phyloP scores from a whole-genome alignment of 1,140 invertebrate genomes.

The Tribolium castaneum region DNA sequence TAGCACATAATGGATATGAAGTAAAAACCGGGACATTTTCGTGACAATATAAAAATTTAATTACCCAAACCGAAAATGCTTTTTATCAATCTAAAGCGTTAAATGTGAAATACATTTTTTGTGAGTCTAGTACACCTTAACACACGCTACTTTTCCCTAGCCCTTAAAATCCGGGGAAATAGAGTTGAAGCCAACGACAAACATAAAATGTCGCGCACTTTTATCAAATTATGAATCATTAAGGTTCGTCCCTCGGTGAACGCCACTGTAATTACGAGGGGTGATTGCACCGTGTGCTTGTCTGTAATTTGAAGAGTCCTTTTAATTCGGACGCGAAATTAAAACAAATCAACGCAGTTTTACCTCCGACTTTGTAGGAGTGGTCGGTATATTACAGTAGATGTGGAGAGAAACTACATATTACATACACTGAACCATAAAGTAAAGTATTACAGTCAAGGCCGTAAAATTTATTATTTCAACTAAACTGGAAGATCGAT shows the following conservation, averaged over 20 bases:
- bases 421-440: constrained; percentile 1
- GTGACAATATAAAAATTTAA: constrained; percentile 19
- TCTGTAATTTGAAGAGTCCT: background rate
- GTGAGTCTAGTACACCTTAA: background rate
- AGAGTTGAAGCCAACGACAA: background rate
- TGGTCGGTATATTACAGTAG: background rate
- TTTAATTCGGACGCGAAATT: background rate
- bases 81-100: background rate
- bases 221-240: constrained; percentile 25
- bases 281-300: background rate
- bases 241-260: background rate
- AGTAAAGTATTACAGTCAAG: constrained; percentile 2
- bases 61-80: background rate
- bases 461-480: constrained; percentile 37
- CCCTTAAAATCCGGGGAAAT: too few species aligned
- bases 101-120: background rate
- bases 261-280: background rate
- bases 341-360: background rate
- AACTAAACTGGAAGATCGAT: constrained; percentile 29
- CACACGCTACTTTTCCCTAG: background rate
- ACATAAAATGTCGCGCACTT: background rate
- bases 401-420: background rate
- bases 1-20: background rate
- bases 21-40: background rate
- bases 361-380: background rate